A percentile compares a stretch with the other conserved stretches of the same genome.
These are phyloP conservation scores for Masticophis lateralis DNA, from an alignment of 2,797 vertebrate species.

Conservation along the genomic window DNA sequence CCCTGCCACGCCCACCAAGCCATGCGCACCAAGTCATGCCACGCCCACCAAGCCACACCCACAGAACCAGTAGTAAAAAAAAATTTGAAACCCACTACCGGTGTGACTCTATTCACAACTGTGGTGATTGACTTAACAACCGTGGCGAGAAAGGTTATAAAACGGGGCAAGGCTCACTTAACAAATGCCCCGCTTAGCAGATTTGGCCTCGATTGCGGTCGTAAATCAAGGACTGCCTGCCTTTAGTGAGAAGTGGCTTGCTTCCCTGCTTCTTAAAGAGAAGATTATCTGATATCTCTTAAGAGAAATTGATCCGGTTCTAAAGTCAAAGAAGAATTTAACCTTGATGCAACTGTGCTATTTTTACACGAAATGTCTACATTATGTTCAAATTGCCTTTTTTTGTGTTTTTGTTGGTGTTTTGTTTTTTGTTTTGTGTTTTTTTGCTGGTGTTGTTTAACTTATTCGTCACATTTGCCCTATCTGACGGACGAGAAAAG, in stretches of 20 bases:
- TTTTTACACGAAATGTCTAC: constrained; percentile 36
- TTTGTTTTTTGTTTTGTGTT: not conserved
- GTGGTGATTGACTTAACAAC: not conserved
- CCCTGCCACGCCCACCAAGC: no score
- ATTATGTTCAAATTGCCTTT: constrained; percentile 33
- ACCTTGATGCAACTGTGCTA: constrained; percentile 41
- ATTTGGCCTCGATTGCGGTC: no score
- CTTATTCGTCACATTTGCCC: constrained; percentile 15
- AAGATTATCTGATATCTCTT: constrained; percentile 54
- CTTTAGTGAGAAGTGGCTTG: not conserved
- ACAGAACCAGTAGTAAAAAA: no score
- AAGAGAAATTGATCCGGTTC: constrained; percentile 60
- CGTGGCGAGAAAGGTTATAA: not conserved
- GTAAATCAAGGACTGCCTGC: accelerated
- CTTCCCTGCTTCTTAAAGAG: constrained; percentile 22
- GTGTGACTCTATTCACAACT: not conserved
- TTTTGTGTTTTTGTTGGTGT: no score
- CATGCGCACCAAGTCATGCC: no score
- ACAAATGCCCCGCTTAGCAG: no score
- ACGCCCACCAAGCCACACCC: no score
- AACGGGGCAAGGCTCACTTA: no score
- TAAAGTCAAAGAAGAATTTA: constrained; percentile 58
- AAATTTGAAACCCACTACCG: no score
- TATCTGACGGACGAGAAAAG: constrained; percentile 36
- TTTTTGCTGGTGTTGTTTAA: not conserved